A percentile compares a stretch with the other conserved stretches of the same genome.
phyloP scores from a whole-genome alignment of 2,888 invertebrate genomes.

The Andrena marginata region DNA sequence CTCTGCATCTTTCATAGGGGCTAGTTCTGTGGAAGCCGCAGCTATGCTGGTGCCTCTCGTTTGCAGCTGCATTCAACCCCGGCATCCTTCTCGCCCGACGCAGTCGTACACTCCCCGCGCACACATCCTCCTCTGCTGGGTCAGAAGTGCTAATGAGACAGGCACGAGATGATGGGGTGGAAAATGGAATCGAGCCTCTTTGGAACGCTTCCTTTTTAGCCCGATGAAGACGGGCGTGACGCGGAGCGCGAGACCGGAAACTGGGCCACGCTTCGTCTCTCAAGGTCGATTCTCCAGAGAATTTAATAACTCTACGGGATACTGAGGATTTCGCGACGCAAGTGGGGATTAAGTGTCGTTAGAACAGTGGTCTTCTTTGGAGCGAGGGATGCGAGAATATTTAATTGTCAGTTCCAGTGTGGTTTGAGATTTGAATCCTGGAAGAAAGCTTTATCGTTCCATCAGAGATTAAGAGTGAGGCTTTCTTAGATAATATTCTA shows the following conservation, averaged over 20 bases:
- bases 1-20: slow-evolving; percentile 73
- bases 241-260: slow-evolving; percentile 41
- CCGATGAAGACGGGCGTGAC: slow-evolving; percentile 41
- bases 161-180: slow-evolving; percentile 58
- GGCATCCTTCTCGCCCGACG: slow-evolving; percentile 45
- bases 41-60: slow-evolving; percentile 68
- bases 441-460: background rate
- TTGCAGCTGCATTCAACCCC: slow-evolving; percentile 75
- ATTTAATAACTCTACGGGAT: slow-evolving; percentile 41
- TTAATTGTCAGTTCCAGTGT: slow-evolving; percentile 9
- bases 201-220: slow-evolving; percentile 36
- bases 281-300: slow-evolving; percentile 53
- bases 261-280: slow-evolving; percentile 55
- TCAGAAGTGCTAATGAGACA: slow-evolving; percentile 73
- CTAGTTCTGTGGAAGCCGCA: slow-evolving; percentile 39
- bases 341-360: background rate
- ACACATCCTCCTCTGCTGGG: slow-evolving; percentile 49
- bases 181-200: slow-evolving; percentile 69
- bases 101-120: background rate
- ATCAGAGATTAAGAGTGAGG: background rate
- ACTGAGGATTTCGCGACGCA: background rate
- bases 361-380: background rate
- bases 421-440: background rate
- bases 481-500: too few relatives aligned
- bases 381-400: slow-evolving; percentile 1